phyloP scores from a whole-genome alignment of 2,888 invertebrate genomes.

The Dyspetes luteomarginatus region DNA sequence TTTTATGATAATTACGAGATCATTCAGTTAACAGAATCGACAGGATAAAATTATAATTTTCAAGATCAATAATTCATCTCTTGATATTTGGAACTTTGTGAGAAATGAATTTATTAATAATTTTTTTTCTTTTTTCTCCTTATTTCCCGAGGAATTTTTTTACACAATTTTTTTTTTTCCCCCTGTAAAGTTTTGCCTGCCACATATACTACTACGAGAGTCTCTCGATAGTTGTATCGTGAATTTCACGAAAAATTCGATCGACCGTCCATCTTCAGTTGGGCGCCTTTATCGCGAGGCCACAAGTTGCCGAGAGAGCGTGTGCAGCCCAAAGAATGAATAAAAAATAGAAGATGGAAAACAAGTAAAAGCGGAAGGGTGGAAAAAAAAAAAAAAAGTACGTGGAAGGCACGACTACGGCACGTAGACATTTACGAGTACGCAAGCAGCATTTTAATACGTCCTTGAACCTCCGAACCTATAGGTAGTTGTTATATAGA shows the following conservation, averaged over 20 bases:
- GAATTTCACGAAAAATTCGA: not conserved
- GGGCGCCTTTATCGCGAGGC: not conserved
- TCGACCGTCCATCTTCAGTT: slow-evolving; percentile 25
- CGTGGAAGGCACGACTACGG: slow-evolving; percentile 63
- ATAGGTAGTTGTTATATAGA: slow-evolving; percentile 39
- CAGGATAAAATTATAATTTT: no score
- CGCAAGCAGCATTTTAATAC: slow-evolving; percentile 77
- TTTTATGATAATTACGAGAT: not conserved
- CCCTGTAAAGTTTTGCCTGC: no score
- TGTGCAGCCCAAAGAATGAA: not conserved
- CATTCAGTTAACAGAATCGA: not conserved
- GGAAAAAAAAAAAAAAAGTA: slow-evolving; percentile 65
- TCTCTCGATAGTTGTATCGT: not conserved
- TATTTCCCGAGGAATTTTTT: no score
- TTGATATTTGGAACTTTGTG: not conserved
- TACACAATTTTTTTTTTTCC: no score
- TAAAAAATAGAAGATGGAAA: slow-evolving; percentile 1
- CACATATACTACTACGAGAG: not conserved
- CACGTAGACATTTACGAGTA: slow-evolving; percentile 76
- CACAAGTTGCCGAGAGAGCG: slow-evolving; percentile 9
- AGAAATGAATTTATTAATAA: not conserved
- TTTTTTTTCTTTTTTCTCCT: not conserved
- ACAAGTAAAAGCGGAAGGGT: slow-evolving; percentile 6
- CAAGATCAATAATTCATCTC: no score
- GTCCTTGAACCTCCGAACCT: slow-evolving; percentile 73